phyloP scores from a whole-genome alignment of 1,140 invertebrate genomes.

The Drosophila ohnishii region DNA sequence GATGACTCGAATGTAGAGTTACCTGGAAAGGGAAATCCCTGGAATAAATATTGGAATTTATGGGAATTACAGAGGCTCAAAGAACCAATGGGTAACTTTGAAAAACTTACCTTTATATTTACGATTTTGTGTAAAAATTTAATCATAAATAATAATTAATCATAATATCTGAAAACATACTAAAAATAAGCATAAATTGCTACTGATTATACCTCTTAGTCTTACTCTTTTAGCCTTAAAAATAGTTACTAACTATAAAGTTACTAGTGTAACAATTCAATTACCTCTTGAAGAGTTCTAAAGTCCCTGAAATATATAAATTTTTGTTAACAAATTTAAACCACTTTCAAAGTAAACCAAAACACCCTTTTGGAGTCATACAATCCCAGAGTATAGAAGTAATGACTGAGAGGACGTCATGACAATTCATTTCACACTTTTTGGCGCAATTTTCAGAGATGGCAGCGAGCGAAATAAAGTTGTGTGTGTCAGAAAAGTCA shows the following conservation, averaged over 20 bases:
- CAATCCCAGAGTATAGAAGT: neutral
- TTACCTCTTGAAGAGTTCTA: neutral
- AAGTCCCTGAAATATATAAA: neutral
- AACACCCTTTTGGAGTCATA: neutral
- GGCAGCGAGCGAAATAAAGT: neutral
- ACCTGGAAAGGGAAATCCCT: neutral
- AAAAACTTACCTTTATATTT: no score
- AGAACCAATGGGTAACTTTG: no score
- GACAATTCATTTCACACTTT: conserved; percentile 33
- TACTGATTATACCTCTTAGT: neutral
- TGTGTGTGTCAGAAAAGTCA: neutral
- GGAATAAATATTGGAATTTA: neutral
- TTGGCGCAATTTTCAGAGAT: conserved; percentile 24
- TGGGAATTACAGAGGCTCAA: neutral
- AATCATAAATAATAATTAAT: no score
- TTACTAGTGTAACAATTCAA: neutral
- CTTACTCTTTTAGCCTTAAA: neutral
- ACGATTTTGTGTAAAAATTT: no score
- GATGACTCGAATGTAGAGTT: neutral
- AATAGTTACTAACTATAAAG: neutral
- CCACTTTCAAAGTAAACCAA: neutral
- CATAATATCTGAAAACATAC: neutral
- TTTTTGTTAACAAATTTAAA: neutral
- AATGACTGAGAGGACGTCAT: conserved; percentile 26
- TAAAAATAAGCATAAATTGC: neutral